phyloP scores from a whole-genome alignment of 1,140 invertebrate genomes.

The Tenebrio molitor region DNA sequence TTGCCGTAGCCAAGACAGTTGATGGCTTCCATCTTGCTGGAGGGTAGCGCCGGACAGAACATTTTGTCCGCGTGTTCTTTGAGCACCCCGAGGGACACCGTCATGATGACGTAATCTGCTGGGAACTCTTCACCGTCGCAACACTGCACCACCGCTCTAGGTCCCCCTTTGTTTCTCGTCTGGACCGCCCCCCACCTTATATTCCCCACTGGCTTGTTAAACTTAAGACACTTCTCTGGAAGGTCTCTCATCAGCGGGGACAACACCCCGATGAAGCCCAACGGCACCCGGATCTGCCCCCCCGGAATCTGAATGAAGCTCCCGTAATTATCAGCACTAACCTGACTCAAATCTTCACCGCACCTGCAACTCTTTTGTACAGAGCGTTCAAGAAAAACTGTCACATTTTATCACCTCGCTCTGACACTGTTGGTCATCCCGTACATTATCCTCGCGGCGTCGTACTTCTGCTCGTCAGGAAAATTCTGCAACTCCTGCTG shows the following conservation, averaged over 20 bases:
- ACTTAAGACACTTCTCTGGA: conserved; percentile 71
- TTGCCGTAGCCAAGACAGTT: conserved; percentile 80
- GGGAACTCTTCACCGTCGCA: conserved; percentile 79
- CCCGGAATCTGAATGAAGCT: conserved; percentile 77
- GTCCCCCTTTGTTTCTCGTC: conserved; percentile 65
- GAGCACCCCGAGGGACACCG: conserved; percentile 86
- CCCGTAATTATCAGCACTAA: conserved; percentile 77
- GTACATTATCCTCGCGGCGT: conserved; percentile 76
- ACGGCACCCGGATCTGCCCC: conserved; percentile 73
- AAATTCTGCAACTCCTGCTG: conserved; percentile 77
- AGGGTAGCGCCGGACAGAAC: conserved; percentile 82
- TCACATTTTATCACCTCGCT: conserved; percentile 65
- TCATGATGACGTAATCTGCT: conserved; percentile 86
- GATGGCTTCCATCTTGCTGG: conserved; percentile 82
- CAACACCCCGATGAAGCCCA: conserved; percentile 75
- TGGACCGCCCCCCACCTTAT: conserved; percentile 74
- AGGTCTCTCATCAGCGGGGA: conserved; percentile 74
- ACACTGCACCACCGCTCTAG: conserved; percentile 75
- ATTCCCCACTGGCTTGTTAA: conserved; percentile 74
- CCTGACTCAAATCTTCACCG: conserved; percentile 75
- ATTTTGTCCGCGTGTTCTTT: conserved; percentile 81
- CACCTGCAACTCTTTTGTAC: conserved; percentile 56
- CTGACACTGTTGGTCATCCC: conserved; percentile 74
- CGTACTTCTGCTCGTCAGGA: conserved; percentile 77
- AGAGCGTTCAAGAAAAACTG: background rate